Evolutionary conservation across 2,888 invertebrate genomes (phyloP).

Genomic region (Ceriagrion tenellum): DNA sequence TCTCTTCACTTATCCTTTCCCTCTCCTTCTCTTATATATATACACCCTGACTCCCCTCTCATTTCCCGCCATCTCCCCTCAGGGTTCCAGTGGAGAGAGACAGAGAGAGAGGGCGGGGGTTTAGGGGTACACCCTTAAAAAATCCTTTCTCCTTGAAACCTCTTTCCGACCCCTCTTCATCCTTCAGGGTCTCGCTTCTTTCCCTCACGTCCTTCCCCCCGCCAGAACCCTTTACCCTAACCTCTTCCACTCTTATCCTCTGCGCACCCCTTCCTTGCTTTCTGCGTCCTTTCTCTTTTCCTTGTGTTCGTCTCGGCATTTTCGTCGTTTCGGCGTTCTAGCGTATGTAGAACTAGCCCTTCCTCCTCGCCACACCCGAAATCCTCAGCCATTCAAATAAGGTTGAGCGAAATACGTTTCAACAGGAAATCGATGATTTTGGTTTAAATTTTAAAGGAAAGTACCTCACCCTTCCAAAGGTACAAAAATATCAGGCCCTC

Average conservation of each 20-base stretch:
- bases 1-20: not conserved
- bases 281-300: not conserved
- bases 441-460: too few species aligned
- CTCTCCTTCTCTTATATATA: not conserved
- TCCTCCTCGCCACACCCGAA: too few species aligned
- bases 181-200: not conserved
- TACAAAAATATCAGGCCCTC: too few species aligned
- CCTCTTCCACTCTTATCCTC: not conserved
- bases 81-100: not conserved
- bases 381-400: too few species aligned
- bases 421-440: too few species aligned
- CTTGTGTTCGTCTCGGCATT: too few species aligned
- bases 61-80: not conserved
- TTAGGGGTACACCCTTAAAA: slow-evolving; percentile 2
- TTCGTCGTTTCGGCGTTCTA: not conserved
- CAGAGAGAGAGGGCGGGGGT: not conserved
- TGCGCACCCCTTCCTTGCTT: not conserved
- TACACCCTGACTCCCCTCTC: not conserved
- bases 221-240: not conserved
- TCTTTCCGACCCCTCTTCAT: not conserved
- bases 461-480: too few species aligned
- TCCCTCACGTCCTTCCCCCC: not conserved
- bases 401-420: too few species aligned
- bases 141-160: not conserved
- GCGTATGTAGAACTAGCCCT: not conserved